A percentile compares a stretch with the other conserved stretches of the same genome.
Conservation (phyloP, 2,113 vertebrate species). For the Albula glossodonta region DNA sequence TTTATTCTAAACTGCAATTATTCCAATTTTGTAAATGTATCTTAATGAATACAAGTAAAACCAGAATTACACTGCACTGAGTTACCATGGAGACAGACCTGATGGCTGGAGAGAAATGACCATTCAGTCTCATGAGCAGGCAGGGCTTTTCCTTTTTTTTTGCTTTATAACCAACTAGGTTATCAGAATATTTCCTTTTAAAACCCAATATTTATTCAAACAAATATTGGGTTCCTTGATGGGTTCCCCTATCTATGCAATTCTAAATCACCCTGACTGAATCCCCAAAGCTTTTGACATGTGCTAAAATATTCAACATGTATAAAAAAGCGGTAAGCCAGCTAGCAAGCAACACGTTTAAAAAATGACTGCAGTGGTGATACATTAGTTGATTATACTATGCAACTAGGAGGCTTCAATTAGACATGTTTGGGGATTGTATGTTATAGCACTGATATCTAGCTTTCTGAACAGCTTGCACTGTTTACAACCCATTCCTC, state of each 20-base stretch:
- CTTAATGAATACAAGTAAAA: background rate
- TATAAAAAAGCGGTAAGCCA: background rate
- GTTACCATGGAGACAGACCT: background rate
- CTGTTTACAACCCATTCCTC: no score
- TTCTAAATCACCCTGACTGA: background rate
- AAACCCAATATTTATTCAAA: background rate
- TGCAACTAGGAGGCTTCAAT: no score
- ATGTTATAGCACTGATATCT: no score
- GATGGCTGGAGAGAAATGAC: background rate
- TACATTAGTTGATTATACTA: no score
- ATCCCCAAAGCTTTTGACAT: background rate
- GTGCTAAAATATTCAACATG: background rate
- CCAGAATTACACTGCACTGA: background rate
- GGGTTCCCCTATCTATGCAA: background rate
- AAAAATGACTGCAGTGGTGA: no score
- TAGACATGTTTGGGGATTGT: no score
- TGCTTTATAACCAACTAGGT: background rate
- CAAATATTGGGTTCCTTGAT: background rate
- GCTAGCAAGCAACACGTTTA: background rate
- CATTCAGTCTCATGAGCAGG: background rate
- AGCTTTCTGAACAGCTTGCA: no score
- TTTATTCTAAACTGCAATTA: no score
- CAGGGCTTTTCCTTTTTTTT: background rate
- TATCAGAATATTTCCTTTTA: background rate
- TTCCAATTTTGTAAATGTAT: no score